Evolutionary conservation across 2,797 vertebrate genomes (phyloP), one percentile per base, ranked within the genome.

Genomic region (Mycteria americana): DNA sequence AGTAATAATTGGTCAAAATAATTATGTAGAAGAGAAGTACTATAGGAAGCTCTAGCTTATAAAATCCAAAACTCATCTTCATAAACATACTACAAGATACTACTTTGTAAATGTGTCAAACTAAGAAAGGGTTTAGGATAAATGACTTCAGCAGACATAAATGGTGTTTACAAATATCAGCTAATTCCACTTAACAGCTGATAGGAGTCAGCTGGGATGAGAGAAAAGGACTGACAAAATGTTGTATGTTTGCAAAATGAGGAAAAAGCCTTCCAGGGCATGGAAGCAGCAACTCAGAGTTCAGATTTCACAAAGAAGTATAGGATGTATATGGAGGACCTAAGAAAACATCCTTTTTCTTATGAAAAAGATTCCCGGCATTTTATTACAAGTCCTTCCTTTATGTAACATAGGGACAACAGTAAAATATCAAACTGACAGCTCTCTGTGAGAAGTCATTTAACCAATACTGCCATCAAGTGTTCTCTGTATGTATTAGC

Each of bases 401-500:
- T 91, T 85, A 70, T 1, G 5, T 85, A 88, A 80, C 50, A 50
- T 1, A 22, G 4, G 6, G 5, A 21, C 57, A 92, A 75, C 1
- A 1, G 57, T 39, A 67, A 70, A 70, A n/a, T 10, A 86, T 1
- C 54, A 64, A 77, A 68, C 17, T 27, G 19, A 53, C 46, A 45
- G 25, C 24, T 35, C n/a, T 39, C 22, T 27, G 7, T 12, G 33
- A 91, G 74, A 74, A 64, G 77, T 31, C 25, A 45, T 77, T 95
- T 92, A 92, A 68, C 59, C 92, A 96, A 91, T 19, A 92, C 90
- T 97, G 97, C 97, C 98, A 96, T 62, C 97, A 94, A 92, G 97
- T 45, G 97, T 86, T 95, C 62, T 43, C 39, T 59, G 0, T 3
- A 31, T 4, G 31, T 21, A 93, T 31, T 59, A 74, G 33, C 80